A percentile compares a stretch with the other conserved stretches of the same genome.
phyloP scores from a whole-genome alignment of 2,113 vertebrate genomes.

The Alosa alosa region DNA sequence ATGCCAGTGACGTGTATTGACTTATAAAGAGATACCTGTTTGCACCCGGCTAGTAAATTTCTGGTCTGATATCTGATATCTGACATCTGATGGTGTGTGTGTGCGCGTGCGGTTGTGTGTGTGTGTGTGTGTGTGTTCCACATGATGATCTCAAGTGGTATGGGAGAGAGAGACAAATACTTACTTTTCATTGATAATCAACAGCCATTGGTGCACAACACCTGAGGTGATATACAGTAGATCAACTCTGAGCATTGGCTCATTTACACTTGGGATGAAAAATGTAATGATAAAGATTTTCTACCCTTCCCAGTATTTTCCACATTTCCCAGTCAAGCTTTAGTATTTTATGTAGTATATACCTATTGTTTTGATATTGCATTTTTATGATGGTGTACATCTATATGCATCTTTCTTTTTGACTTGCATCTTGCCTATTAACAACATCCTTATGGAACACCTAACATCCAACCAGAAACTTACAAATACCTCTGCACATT shows the following conservation, averaged over 20 bases:
- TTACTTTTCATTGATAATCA: neutral
- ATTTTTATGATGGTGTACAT: too few species aligned
- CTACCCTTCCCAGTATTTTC: neutral
- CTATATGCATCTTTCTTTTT: too few species aligned
- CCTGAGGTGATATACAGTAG: neutral
- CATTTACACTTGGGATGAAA: constrained; percentile 3
- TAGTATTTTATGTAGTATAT: too few species aligned
- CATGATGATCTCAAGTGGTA: neutral
- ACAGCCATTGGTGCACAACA: neutral
- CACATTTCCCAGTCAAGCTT: neutral
- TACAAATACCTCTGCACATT: too few species aligned
- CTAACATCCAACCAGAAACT: too few species aligned
- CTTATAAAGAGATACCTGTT: neutral
- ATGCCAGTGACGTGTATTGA: neutral
- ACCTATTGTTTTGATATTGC: too few species aligned
- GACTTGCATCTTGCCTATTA: too few species aligned
- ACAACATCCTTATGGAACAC: too few species aligned
- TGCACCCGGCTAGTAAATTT: neutral
- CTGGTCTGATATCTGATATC: neutral
- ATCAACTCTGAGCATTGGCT: neutral
- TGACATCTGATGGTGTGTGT: constrained; percentile 1
- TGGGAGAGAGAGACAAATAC: neutral
- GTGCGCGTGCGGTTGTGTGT: neutral
- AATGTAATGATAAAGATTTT: neutral
- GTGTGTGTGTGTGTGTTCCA: neutral